Base-by-base conservation (phyloP, 2,888 invertebrate genomes). In the Pammene aurita region DNA sequence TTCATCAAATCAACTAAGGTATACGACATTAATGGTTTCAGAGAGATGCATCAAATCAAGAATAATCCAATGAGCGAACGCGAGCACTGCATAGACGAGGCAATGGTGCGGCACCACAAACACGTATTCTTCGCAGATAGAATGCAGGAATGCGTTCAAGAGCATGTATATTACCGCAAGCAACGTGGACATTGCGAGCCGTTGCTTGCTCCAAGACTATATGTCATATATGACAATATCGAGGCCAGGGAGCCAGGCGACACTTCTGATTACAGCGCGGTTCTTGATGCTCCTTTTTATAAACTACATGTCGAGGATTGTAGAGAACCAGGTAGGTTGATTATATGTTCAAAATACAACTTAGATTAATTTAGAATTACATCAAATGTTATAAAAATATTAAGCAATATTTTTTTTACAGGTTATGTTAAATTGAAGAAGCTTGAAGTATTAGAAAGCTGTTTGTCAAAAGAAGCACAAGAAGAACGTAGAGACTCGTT, bases 221-320 rank as follows among this genome's bases (percentile, higher is more conserved):
- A 94, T 77, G 93, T 96, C 38, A 93, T 96, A 9, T 95, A 96
- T 75, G 95, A 96, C 76, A 96, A 95, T 71, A 93, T 96, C 42
- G 95, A 96, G 77, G 94, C 96, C 10, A 93, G 94, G 48, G 94
- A 95, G 64, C 93, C 94, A 0, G 93, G 94, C 50, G 95, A 95
- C 74, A 93, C 93, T 0, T 89, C 93, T 9, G 93, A 94, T 73
- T 94, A 94, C 74, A 94, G 94, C 75, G 93, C 91, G 7, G 90
- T 94, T 62, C 90, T 93, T 13, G 94, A 95, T 74, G 93, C 93
- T 26, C 93, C 94, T 0, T 93, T 94, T 62, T 95, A 95, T 80
- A 95, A 94, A 78, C 93, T 95, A 65, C 88, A 93, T 16, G 90
- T 95, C 70, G 94, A 95, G 83, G 89, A 92, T 74, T 87, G 91